These are phyloP conservation scores for Drosophila greeni DNA, from an alignment of 2,888 invertebrate genomes.

Conservation along the genomic window DNA sequence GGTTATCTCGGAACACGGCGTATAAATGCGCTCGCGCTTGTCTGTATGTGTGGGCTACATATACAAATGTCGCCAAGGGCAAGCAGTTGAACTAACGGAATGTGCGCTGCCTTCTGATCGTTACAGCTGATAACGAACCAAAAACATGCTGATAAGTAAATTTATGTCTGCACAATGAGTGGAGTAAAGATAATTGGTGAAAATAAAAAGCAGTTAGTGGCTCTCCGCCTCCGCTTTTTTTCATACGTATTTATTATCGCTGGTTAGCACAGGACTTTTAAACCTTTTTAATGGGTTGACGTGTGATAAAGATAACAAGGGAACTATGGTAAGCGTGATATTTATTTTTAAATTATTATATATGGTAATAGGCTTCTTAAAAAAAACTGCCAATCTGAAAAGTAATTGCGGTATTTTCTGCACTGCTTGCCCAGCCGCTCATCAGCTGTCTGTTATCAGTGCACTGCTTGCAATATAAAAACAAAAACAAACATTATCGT, in stretches of 20 bases:
- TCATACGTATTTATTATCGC: neutral
- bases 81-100: conserved; percentile 17
- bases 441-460: conserved; percentile 27
- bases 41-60: neutral
- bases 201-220: neutral
- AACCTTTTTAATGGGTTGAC: neutral
- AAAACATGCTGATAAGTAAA: conserved; percentile 19
- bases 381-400: neutral
- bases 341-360: neutral
- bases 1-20: conserved; percentile 17
- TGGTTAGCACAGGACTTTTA: conserved; percentile 4
- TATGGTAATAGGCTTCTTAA: neutral
- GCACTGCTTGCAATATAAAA: conserved; percentile 14
- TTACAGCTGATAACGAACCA: conserved; percentile 19
- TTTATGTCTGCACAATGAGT: conserved; percentile 1
- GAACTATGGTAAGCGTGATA: neutral
- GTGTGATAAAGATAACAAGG: neutral
- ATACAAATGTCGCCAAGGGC: conserved; percentile 11
- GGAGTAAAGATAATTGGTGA: conserved; percentile 3
- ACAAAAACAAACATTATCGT: neutral
- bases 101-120: conserved; percentile 12
- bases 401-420: conserved; percentile 9
- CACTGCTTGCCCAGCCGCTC: conserved; percentile 15
- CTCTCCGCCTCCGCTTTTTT: neutral
- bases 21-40: neutral